phyloP scores from a whole-genome alignment of 2,113 vertebrate species.

The Chaetodon trifascialis region DNA sequence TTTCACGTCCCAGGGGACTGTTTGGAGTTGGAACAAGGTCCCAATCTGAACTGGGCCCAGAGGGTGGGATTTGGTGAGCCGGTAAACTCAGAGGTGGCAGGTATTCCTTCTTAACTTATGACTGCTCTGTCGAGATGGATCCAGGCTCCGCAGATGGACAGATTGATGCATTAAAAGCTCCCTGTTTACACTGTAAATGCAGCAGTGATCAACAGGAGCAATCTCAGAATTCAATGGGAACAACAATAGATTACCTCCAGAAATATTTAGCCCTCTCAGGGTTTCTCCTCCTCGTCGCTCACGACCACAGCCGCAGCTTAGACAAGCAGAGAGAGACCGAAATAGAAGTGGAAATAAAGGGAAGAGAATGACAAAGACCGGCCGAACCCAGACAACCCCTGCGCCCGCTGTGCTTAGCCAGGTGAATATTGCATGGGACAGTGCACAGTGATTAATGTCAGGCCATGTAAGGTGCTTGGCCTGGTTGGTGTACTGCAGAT shows the following conservation, averaged over 20 bases:
- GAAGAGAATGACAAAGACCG: conserved; percentile 49
- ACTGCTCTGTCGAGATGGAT: conserved; percentile 19
- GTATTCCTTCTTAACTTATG: conserved; percentile 10
- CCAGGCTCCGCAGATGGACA: neutral
- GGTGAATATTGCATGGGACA: conserved; percentile 74
- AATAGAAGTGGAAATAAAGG: conserved; percentile 55
- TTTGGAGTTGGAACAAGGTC: conserved; percentile 23
- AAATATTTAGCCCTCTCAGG: conserved; percentile 34
- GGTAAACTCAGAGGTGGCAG: conserved; percentile 29
- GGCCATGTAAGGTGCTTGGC: conserved; percentile 69
- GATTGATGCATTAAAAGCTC: neutral
- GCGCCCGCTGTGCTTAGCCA: conserved; percentile 64
- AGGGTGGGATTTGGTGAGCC: conserved; percentile 24
- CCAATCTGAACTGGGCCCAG: conserved; percentile 24
- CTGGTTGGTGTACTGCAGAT: conserved; percentile 36
- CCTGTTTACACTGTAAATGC: neutral
- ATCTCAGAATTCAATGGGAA: conserved; percentile 11
- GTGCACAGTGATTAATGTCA: conserved; percentile 78
- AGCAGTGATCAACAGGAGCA: conserved; percentile 12
- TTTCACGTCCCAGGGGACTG: conserved; percentile 34
- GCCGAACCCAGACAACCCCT: conserved; percentile 51
- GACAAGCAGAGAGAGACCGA: conserved; percentile 24
- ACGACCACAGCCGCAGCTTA: neutral
- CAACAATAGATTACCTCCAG: conserved; percentile 12
- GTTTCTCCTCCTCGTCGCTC: conserved; percentile 13